phyloP scores from a whole-genome alignment of 2,797 vertebrate species.

The Pangasius larnaudii region DNA sequence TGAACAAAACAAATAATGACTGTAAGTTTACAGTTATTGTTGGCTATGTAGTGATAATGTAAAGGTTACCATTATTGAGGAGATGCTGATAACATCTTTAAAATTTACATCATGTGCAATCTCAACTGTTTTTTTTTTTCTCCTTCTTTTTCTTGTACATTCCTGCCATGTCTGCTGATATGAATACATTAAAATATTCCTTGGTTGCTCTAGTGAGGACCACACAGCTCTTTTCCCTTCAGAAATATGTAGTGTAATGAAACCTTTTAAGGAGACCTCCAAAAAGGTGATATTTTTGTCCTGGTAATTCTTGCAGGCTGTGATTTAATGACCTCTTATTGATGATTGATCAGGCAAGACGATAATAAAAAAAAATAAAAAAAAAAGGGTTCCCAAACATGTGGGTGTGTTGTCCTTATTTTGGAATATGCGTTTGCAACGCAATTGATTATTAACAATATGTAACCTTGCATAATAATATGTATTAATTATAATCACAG shows the following conservation, averaged over 20 bases:
- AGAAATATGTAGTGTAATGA: slow-evolving; percentile 32
- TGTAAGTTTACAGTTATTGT: slow-evolving; percentile 34
- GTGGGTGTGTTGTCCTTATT: neutral
- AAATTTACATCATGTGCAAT: neutral
- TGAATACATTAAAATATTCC: slow-evolving; percentile 15
- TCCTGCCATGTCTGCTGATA: slow-evolving; percentile 28
- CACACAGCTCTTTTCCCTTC: neutral
- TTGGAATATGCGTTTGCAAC: neutral
- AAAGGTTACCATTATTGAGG: neutral
- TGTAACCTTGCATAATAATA: neutral
- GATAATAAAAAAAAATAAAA: slow-evolving; percentile 43
- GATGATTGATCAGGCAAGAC: slow-evolving; percentile 36
- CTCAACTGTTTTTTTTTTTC: neutral
- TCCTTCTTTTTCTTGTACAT: slow-evolving; percentile 10
- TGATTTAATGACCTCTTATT: slow-evolving; percentile 24
- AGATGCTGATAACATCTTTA: neutral
- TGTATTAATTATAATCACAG: neutral
- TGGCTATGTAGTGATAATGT: slow-evolving; percentile 15
- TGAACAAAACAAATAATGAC: slow-evolving; percentile 15
- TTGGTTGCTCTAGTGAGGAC: slow-evolving; percentile 12
- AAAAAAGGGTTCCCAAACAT: slow-evolving; percentile 35
- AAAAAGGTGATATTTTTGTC: slow-evolving; percentile 11
- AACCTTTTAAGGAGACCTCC: slow-evolving; percentile 13
- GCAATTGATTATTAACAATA: neutral
- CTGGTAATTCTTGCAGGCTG: slow-evolving; percentile 4